These are phyloP conservation scores for Meteorus cinctellus DNA, from an alignment of 2,888 invertebrate genomes.

Conservation along the genomic window DNA sequence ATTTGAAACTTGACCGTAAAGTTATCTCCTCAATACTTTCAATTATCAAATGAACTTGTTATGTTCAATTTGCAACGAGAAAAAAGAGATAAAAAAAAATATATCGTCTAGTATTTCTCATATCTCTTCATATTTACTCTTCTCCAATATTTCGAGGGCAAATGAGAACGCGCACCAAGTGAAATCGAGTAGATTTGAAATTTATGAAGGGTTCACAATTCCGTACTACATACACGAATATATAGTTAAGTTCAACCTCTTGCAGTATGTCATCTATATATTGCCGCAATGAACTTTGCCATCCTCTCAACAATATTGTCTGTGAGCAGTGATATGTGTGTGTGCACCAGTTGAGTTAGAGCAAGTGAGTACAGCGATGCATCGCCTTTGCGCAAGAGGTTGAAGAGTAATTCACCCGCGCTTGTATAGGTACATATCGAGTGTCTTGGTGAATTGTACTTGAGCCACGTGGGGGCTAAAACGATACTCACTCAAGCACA, in stretches of 20 bases:
- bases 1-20: no score
- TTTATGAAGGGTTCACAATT: no score
- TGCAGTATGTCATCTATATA: constrained; percentile 5
- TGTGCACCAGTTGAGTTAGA: not conserved
- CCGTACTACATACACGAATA: no score
- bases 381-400: constrained; percentile 7
- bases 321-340: constrained; percentile 2
- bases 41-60: no score
- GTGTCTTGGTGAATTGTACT: not conserved
- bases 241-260: no score
- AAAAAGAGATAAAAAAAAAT: no score
- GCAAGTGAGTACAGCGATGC: not conserved
- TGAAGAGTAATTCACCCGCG: constrained; percentile 1
- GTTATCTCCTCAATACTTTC: no score
- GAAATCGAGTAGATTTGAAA: no score
- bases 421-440: constrained; percentile 5
- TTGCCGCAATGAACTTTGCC: not conserved
- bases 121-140: no score
- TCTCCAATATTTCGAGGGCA: not conserved
- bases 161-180: constrained; percentile 4
- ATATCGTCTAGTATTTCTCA: no score
- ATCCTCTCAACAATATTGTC: constrained; percentile 7
- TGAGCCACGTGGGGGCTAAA: not conserved
- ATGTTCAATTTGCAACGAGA: no score
- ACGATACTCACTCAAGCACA: not conserved